Base-by-base conservation (phyloP, 2,797 vertebrate species). In the Heterohyrax brucei region DNA sequence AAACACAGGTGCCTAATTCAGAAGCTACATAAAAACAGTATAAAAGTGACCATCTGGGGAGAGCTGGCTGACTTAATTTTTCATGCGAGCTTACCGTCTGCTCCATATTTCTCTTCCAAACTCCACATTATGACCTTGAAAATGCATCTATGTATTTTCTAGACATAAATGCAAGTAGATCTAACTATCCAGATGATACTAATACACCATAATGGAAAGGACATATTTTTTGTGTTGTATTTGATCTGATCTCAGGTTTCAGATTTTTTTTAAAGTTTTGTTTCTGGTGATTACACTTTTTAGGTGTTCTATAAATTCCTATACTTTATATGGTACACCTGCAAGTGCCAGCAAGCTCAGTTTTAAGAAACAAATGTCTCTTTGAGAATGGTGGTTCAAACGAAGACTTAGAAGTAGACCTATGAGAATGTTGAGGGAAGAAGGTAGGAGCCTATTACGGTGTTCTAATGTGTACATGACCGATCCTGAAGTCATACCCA, bases 11-110 rank as follows among this genome's bases (percentile, higher is more conserved):
- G 96, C 75, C 59, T 96, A 95, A 96, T 96, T 96, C 91, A 50
- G 33, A 73, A 94, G 94, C 89, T 80, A 94, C n/a, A 61, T 93
- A 96, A 94, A 93, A 92, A 62, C 91, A 95, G 73, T 92, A 95
- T 83, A 96, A 97, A 95, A 94, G 95, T 97, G 97, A 94, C 97
- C 97, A 97, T 96, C 97, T 97, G 97, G 97, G 97, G 81, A 87
- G 95, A 96, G 48, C 94, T 96, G 97, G 96, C 97, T 94, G 93
- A 92, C 95, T 97, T 96, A 82, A 94, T 95, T 97, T 56, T 97
- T 97, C 96, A 96, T 96, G 86, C 89, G 97, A 97, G 95, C 82
- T 89, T 93, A 90, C 96, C 95, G 84, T 97, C 97, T 98, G 97
- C 92, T 98, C 64, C 61, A 21, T 72, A 75, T 95, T 97, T 98